phyloP scores from a whole-genome alignment of 2,888 invertebrate genomes.

The Blomia tropicalis region DNA sequence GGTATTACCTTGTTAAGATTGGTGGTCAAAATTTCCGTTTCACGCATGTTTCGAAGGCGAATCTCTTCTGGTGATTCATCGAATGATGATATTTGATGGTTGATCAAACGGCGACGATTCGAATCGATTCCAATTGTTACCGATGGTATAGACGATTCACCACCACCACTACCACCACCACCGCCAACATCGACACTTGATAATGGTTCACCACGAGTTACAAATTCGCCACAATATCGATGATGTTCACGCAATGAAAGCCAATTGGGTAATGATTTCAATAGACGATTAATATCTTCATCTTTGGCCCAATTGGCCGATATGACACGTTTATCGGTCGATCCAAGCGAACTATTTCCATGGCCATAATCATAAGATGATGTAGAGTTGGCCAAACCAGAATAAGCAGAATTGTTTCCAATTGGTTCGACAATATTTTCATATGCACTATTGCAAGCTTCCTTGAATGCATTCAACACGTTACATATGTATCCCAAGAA shows the following conservation, averaged over 20 bases:
- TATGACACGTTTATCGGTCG: constrained; percentile 46
- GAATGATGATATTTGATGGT: constrained; percentile 23
- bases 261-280: constrained; percentile 64
- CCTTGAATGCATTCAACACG: constrained; percentile 53
- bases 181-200: no score
- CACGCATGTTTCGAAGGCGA: constrained; percentile 59
- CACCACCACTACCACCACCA: background rate
- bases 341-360: constrained; percentile 34
- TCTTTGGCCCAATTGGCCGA: constrained; percentile 81
- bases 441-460: constrained; percentile 53
- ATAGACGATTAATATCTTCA: constrained; percentile 79
- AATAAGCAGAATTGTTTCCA: background rate
- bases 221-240: background rate
- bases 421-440: constrained; percentile 48
- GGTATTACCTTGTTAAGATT: constrained; percentile 67
- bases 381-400: no score
- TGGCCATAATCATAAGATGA: constrained; percentile 36
- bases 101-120: background rate
- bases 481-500: constrained; percentile 55
- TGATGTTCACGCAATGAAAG: constrained; percentile 28
- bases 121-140: background rate
- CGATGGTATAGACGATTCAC: background rate
- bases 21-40: constrained; percentile 79
- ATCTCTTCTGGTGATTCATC: constrained; percentile 64
- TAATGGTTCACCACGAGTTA: no score